A percentile compares a stretch with the other conserved stretches of the same genome.
These are phyloP conservation scores for Itoplectis maculator DNA, from an alignment of 2,888 invertebrate genomes.

Conservation along the genomic window DNA sequence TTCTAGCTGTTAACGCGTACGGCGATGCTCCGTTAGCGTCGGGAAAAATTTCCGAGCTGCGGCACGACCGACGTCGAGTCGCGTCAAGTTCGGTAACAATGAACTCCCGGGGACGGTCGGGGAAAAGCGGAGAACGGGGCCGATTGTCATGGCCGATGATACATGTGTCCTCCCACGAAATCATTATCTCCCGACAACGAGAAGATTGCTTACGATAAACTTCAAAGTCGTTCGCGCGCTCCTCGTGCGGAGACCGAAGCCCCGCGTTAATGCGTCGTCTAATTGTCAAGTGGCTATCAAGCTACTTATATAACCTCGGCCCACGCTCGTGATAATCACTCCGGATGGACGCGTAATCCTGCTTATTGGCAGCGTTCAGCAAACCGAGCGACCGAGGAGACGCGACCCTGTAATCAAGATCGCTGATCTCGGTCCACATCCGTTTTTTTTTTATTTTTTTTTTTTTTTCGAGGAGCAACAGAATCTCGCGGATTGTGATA, in stretches of 20 bases:
- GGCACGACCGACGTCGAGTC: neutral
- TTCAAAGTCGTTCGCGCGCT: constrained; percentile 59
- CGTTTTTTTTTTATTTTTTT: too few species aligned
- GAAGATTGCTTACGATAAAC: constrained; percentile 50
- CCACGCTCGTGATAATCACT: constrained; percentile 48
- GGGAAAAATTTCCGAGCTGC: neutral
- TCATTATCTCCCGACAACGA: constrained; percentile 37
- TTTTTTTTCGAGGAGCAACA: neutral
- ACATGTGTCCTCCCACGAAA: constrained; percentile 37
- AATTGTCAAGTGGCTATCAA: constrained; percentile 48
- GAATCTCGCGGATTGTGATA: too few species aligned
- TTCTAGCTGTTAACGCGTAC: neutral
- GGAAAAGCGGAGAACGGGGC: neutral
- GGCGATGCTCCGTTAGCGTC: neutral
- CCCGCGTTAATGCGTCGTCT: constrained; percentile 32
- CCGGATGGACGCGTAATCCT: constrained; percentile 42
- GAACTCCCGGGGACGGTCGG: neutral
- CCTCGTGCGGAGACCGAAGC: constrained; percentile 18
- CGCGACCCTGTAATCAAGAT: neutral
- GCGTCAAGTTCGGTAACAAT: neutral
- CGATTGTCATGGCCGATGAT: neutral
- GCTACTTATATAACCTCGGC: constrained; percentile 1
- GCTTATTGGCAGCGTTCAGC: constrained; percentile 20
- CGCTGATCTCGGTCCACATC: neutral
- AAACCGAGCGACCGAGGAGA: neutral